Evolutionary conservation across 2,797 vertebrate genomes (phyloP), one percentile per base, ranked within the genome.

Genomic region (Bryconaethiops microstoma): DNA sequence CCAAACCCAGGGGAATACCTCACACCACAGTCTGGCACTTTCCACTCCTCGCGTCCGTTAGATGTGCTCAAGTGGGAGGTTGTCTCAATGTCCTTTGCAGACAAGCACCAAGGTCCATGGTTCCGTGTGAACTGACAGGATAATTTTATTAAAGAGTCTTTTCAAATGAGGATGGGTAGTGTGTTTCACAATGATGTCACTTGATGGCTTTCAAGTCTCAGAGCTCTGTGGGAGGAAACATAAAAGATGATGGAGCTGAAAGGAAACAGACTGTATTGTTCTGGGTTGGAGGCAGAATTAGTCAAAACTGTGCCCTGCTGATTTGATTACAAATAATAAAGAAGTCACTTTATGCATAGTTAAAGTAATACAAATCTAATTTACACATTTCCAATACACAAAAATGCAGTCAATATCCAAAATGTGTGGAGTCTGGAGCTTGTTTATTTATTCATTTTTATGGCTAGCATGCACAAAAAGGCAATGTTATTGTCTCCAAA

Each of bases 181-280:
- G 85, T 84, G 88, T 93, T 92, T 95, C 60, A 90, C 74, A 78
- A 82, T 77, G 73, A 93, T 93, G 76, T 95, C 94, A 92, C 94
- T 91, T 42, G 92, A 96, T 93, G 95, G 94, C 94, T 97, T 92
- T 92, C 89, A 88, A 76, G 92, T 95, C 95, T 97, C 95, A 88
- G 96, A 95, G 82, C 93, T 92, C 92, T 95, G 87, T 92, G 89
- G 88, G 90, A 86, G 81, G 83, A 85, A 89, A 71, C 76, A 65
- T 21, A 68, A 80, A 74, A 23, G 60, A 42, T 78, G 71, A 63
- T 21, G 19, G 7, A 71, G 39, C 64, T 72, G 7, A 75, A 29
- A 63, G 9, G 6, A 42, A 42, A 42, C 6, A 0, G 9, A 9
- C 42, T 42, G 0, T 2, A 9, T 42, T 9, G 42, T 42, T 7